A percentile compares a stretch with the other conserved stretches of the same genome.
phyloP scores from a whole-genome alignment of 2,113 vertebrate species.

The Ammospiza nelsoni region DNA sequence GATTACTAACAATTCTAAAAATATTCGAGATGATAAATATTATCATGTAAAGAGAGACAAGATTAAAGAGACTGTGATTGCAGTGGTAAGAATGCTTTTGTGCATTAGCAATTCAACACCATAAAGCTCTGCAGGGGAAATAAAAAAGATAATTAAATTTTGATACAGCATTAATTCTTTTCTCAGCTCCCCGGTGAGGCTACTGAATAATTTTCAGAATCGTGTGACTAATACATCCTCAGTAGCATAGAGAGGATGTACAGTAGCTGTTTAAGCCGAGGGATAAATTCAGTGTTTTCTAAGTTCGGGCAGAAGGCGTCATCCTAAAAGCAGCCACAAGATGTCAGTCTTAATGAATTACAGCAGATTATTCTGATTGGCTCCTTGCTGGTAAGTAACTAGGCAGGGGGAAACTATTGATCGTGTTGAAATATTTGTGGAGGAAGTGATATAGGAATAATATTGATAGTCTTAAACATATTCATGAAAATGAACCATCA shows the following conservation, averaged over 20 bases:
- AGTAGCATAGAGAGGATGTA: background rate
- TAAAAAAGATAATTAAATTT: background rate
- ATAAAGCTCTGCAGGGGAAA: background rate
- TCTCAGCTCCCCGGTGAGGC: background rate
- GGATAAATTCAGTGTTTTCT: background rate
- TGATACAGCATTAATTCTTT: background rate
- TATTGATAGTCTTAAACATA: background rate
- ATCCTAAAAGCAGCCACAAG: constrained; percentile 68
- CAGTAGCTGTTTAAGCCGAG: background rate
- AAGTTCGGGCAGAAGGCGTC: background rate
- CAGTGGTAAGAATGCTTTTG: background rate
- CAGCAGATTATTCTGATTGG: background rate
- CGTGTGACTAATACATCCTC: background rate
- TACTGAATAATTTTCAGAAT: background rate
- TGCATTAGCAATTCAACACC: background rate
- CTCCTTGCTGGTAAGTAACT: background rate
- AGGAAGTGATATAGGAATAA: background rate
- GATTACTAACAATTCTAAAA: background rate
- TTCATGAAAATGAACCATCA: background rate
- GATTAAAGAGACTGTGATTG: background rate
- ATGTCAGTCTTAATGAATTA: constrained; percentile 70
- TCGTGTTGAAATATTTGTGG: background rate
- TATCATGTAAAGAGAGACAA: background rate
- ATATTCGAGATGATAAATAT: background rate
- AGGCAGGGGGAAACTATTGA: background rate